phyloP scores from a whole-genome alignment of 2,797 vertebrate genomes.

The Pteronotus mesoamericanus region DNA sequence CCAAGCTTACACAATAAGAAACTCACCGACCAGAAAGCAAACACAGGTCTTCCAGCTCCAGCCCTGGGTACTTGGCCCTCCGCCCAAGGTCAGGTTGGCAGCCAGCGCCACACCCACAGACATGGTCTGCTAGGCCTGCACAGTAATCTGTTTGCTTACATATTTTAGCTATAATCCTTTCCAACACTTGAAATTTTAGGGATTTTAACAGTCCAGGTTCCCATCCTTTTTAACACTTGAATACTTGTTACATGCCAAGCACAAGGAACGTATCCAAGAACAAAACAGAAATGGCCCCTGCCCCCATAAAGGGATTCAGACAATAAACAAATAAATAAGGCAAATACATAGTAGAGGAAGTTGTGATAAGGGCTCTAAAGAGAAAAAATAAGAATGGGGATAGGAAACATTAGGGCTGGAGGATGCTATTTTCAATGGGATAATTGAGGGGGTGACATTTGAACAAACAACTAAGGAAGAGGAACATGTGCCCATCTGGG shows the following conservation, averaged over 20 bases:
- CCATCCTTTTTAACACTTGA: constrained; percentile 13
- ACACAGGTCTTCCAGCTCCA: not conserved
- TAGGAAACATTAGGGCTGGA: not conserved
- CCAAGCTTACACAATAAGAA: not conserved
- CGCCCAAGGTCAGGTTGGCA: not conserved
- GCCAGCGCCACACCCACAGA: not conserved
- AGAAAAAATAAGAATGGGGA: not conserved
- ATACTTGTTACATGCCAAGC: not conserved
- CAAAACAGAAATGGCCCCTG: not conserved
- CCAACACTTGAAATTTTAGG: not conserved
- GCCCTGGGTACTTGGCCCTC: not conserved
- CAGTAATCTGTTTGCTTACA: not conserved
- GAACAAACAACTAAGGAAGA: not conserved
- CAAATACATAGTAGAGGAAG: not conserved
- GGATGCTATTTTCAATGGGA: not conserved
- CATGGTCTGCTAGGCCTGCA: not conserved
- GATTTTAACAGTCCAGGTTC: not conserved
- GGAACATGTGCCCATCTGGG: not conserved
- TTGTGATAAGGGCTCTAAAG: not conserved
- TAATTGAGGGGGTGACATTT: not conserved
- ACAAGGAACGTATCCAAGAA: not conserved
- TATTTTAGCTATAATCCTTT: not conserved
- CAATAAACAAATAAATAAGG: not conserved
- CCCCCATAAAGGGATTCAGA: not conserved
- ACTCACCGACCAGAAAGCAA: not conserved